Percentiles rank a stretch among this genome's conserved stretches.
Evolutionary conservation across 92 coral and sea anemone genomes (phyloP).

Genomic region (Siderastrea siderea): DNA sequence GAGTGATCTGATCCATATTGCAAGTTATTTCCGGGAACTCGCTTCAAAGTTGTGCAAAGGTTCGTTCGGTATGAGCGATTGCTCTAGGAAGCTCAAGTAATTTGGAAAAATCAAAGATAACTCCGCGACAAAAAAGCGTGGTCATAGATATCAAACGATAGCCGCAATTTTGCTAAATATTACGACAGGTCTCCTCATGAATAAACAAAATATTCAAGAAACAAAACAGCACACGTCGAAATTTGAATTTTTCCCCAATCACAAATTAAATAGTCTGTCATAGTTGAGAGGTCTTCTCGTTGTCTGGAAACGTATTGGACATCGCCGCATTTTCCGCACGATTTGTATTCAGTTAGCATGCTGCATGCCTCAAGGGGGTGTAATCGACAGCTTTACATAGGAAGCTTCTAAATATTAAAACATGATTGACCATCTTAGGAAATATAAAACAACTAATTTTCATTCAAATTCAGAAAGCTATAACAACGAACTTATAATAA

Average conservation of each 20-base stretch:
- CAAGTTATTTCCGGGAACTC: background rate
- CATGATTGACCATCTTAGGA: background rate
- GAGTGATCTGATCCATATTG: constrained; percentile 55
- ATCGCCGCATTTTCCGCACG: background rate
- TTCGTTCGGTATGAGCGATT: background rate
- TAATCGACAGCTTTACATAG: background rate
- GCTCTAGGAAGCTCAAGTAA: background rate
- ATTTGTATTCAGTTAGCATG: background rate
- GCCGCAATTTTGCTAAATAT: constrained; percentile 13
- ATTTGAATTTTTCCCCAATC: constrained; percentile 60
- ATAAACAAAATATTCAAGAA: constrained; percentile 31
- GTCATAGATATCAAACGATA: constrained; percentile 7
- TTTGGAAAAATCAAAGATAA: background rate
- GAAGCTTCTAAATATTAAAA: background rate
- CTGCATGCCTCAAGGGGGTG: background rate
- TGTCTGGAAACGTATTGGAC: constrained; percentile 39
- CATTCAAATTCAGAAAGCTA: background rate
- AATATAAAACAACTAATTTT: background rate
- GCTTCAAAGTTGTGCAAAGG: background rate
- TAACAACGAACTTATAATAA: too few species aligned
- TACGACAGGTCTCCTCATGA: constrained; percentile 46
- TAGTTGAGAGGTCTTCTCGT: constrained; percentile 17
- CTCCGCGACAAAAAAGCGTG: background rate
- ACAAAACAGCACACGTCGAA: constrained; percentile 40
- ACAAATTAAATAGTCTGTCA: constrained; percentile 14